Conservation (phyloP, 2,797 vertebrate species). For the Scolopax bukidnonensis region DNA sequence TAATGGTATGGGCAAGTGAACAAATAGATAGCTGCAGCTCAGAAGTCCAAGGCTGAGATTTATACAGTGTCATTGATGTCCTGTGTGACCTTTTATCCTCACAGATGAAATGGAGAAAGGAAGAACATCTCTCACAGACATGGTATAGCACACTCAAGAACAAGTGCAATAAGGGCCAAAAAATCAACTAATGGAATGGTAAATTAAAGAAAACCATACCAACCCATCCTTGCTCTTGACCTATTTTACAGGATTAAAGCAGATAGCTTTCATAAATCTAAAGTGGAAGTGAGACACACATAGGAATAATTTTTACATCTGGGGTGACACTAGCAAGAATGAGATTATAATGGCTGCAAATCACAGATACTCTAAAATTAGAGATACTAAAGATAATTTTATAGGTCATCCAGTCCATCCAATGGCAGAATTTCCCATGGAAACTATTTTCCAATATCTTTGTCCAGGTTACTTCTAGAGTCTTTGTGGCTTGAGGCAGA, state of each 20-base stretch:
- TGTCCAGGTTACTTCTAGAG: background rate
- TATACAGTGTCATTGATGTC: background rate
- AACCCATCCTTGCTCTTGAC: background rate
- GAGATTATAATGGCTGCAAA: background rate
- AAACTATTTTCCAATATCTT: background rate
- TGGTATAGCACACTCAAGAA: accelerated
- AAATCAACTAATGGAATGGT: background rate
- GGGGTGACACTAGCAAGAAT: background rate
- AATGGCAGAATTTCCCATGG: background rate
- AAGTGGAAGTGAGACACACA: background rate
- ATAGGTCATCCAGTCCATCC: background rate
- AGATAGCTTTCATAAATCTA: background rate
- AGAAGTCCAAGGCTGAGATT: background rate
- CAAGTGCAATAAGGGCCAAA: background rate
- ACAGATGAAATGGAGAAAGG: background rate
- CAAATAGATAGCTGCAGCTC: background rate
- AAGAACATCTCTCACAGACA: background rate
- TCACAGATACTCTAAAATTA: background rate
- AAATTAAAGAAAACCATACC: background rate
- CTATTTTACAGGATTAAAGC: background rate
- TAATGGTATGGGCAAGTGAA: background rate
- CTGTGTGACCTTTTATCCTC: background rate
- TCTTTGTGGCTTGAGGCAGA: background rate
- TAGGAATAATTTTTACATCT: background rate
- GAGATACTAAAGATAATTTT: background rate